Percentiles rank a stretch among this genome's conserved stretches.
phyloP scores from a whole-genome alignment of 1,140 invertebrate species.

The Nymphalis io region DNA sequence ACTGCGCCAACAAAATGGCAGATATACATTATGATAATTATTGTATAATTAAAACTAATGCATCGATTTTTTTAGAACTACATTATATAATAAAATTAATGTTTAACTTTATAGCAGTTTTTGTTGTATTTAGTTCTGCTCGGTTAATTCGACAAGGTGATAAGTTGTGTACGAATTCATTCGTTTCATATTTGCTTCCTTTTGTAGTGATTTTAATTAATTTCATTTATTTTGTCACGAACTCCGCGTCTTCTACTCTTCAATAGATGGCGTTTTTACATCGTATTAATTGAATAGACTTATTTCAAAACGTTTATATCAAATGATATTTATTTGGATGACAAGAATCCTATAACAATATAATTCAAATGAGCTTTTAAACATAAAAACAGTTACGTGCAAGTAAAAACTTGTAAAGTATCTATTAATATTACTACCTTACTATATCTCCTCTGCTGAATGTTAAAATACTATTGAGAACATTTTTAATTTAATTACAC shows the following conservation, averaged over 20 bases:
- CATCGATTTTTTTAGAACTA: too few relatives aligned
- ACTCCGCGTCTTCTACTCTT: not conserved
- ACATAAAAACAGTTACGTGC: too few relatives aligned
- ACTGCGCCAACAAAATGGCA: not conserved
- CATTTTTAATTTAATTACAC: too few relatives aligned
- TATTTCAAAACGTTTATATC: too few relatives aligned
- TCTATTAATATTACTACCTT: not conserved
- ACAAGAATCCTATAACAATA: too few relatives aligned
- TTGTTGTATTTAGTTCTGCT: not conserved
- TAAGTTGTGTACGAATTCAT: not conserved
- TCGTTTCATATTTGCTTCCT: not conserved
- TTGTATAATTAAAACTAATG: not conserved
- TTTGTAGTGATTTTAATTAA: not conserved
- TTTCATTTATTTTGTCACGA: constrained; percentile 1
- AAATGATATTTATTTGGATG: too few relatives aligned
- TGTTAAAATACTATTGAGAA: too few relatives aligned
- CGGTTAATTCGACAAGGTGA: not conserved
- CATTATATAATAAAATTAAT: not conserved
- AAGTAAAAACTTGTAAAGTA: too few relatives aligned
- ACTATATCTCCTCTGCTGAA: too few relatives aligned
- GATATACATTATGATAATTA: constrained; percentile 12
- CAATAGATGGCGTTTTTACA: not conserved
- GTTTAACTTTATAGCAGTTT: not conserved
- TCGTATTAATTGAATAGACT: too few relatives aligned
- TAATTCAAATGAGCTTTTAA: too few relatives aligned